A percentile compares a stretch with the other conserved stretches of the same genome.
Conservation (phyloP, 2,113 vertebrate species). For the Corythornis vintsioides region DNA sequence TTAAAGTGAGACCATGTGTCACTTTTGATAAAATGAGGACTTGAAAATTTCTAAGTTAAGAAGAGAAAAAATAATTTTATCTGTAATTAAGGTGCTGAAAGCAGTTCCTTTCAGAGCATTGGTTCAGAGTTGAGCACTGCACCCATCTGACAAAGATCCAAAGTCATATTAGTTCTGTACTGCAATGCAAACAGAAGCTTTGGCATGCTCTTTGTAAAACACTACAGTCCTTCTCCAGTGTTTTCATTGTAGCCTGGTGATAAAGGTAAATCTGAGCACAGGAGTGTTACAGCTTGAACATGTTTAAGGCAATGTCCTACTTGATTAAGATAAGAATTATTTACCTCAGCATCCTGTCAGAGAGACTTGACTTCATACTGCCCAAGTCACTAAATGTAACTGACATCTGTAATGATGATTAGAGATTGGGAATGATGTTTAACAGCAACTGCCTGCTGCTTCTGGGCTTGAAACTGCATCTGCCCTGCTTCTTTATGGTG, state of each 20-base stretch:
- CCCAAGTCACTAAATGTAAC: not conserved
- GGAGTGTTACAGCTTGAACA: not conserved
- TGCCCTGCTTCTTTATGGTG: not conserved
- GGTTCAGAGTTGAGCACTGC: not conserved
- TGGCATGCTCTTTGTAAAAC: not conserved
- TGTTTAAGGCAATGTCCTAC: not conserved
- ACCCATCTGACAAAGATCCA: not conserved
- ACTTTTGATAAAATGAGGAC: not conserved
- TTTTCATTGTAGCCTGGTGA: not conserved
- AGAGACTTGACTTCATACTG: not conserved
- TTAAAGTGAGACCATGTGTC: not conserved
- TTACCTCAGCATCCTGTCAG: not conserved
- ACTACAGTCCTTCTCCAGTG: not conserved
- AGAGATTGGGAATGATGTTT: not conserved
- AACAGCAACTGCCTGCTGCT: not conserved
- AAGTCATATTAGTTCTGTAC: not conserved
- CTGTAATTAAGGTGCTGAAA: not conserved
- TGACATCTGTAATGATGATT: not conserved
- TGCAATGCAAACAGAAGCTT: not conserved
- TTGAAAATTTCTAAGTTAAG: not conserved
- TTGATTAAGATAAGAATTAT: not conserved
- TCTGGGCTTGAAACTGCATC: not conserved
- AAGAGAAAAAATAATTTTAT: too few relatives aligned
- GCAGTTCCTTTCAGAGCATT: rapidly evolving
- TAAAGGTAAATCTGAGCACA: not conserved